These are phyloP conservation scores for Penaeus japonicus DNA, from an alignment of 1,140 invertebrate genomes.

Conservation along the genomic window DNA sequence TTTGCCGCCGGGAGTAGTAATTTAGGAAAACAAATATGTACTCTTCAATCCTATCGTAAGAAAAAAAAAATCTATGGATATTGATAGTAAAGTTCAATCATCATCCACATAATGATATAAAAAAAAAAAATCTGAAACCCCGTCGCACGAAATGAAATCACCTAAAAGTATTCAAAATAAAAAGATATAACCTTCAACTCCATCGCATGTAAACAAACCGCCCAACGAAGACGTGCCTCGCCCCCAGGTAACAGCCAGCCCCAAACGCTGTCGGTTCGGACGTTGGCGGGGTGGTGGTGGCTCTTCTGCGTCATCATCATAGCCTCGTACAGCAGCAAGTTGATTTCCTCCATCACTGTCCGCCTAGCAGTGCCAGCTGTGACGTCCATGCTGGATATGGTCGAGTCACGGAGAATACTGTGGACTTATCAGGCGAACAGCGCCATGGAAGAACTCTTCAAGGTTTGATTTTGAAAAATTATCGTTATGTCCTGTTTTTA, in stretches of 20 bases:
- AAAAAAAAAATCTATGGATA: no score
- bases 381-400: constrained; percentile 33
- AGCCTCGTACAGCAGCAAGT: constrained; percentile 33
- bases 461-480: not conserved
- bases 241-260: constrained; percentile 13
- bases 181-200: not conserved
- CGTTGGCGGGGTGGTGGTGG: constrained; percentile 34
- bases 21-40: no score
- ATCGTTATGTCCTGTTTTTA: no score
- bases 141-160: no score
- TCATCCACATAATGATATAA: no score
- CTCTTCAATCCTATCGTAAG: no score
- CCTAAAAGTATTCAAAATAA: no score
- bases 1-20: no score
- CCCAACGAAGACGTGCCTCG: no score
- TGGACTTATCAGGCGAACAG: constrained; percentile 42
- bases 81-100: no score
- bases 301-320: constrained; percentile 34
- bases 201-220: not conserved
- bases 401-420: not conserved
- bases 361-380: not conserved
- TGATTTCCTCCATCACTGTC: constrained; percentile 34
- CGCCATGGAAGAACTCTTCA: constrained; percentile 39
- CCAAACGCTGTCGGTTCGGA: not conserved
- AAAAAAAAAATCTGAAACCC: no score